Evolutionary conservation across 2,113 vertebrate species (phyloP), one percentile per base, ranked within the genome.

Genomic region (Fregetta grallaria): DNA sequence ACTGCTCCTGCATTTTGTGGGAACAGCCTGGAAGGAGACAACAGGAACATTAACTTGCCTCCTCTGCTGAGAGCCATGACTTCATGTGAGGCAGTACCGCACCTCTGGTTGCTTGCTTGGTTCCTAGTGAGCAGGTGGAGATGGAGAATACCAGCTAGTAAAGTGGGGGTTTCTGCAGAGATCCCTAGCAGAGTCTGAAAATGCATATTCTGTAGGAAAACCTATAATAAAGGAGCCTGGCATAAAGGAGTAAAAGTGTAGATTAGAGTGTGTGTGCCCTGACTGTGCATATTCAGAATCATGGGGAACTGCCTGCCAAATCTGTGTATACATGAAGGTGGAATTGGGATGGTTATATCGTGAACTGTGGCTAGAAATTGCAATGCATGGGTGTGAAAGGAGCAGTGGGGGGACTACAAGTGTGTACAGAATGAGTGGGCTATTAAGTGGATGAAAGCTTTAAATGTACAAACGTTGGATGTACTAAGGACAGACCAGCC

Each of bases 361-460:
- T 12, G 14, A 45, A 25, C 26, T 29, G 10, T 16, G 15, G 20
- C 27, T 68, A 8, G 63, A 34, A 65, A 18, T 10, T 17, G 34
- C 0, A 0, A 13, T 47, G n/a, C 0, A 0, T 2, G 1, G 19
- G 32, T 62, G 21, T 55, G 65, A 72, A 49, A 82, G 52, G n/a
- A 88, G 65, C 65, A 18, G 23, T 7, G 27, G 15, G 16, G 5
- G 0, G 1, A 11, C 65, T 53, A 9, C 29, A 61, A n/a, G 13
- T 20, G 7, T 34, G 42, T n/a, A 6, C 14, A 71, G 50, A 25
- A 30, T 17, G 32, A 49, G 6, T 6, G 21, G 26, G n/a, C 49
- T 52, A 9, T 61, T 44, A 40, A 76, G 66, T 56, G 34, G 34
- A 40, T 58, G 30, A 53, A 90, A 62, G 9, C 53, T 55, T 86